Evolutionary conservation across 2,797 vertebrate genomes (phyloP), one percentile per base, ranked within the genome.

Genomic region (Mustela erminea): DNA sequence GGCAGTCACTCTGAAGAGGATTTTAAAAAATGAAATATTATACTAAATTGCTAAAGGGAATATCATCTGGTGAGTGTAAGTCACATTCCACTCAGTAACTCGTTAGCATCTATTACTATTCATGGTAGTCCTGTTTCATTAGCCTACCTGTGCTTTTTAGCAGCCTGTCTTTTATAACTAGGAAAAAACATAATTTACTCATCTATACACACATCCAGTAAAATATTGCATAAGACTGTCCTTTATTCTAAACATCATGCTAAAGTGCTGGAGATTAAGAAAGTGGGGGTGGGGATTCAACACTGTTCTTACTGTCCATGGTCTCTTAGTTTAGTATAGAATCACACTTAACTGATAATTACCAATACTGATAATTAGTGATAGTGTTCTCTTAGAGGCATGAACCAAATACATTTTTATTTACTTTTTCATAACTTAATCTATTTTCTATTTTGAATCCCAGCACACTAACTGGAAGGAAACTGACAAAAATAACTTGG

Each of bases 1-100:
- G 87, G 20, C 25, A 90, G 13, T 54, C 8, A 58, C 54, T 68
- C 29, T 90, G 64, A 68, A 49, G 74, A 68, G 5, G 7, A 75
- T 72, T 92, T 84, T 89, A 9, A 46, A 58, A 94, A 91, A 81
- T 52, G 6, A 90, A 96, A 87, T 82, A 91, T n/a, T 32, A 54
- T 81, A 52, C 4, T 20, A 74, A 46, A 77, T 68, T 90, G 14
- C 49, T 77, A 82, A 92, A 70, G 68, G 49, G 5, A 2, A 60
- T 81, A 15, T 85, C 17, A 13, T 62, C 12, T 21, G 85, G 20
- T 46, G 49, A 86, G 12, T 93, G 27, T 83, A 62, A 87, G 32
- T 87, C 81, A 92, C 0, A 56, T 8, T 77, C 11, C 1, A 12
- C 4, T 5, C 6, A 2, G 2, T 66, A 95, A 43, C n/a, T 89